A percentile compares a stretch with the other conserved stretches of the same genome.
phyloP scores from a whole-genome alignment of 1,140 invertebrate species.

The Phortica variegata region DNA sequence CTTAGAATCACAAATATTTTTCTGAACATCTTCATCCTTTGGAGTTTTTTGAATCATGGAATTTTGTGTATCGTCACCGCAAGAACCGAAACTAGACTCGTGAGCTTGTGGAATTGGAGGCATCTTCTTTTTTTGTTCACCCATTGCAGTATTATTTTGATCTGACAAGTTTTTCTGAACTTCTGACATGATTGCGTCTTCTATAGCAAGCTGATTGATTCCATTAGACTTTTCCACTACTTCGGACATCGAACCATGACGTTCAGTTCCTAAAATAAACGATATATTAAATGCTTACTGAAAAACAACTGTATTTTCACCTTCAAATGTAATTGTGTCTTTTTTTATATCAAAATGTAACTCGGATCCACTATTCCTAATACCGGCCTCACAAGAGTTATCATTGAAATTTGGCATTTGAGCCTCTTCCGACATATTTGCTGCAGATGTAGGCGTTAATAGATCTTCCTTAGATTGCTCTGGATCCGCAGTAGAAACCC shows the following conservation, averaged over 20 bases:
- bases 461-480: conserved; percentile 9
- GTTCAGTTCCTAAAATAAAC: conserved; percentile 39
- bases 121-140: conserved; percentile 23
- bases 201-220: conserved; percentile 24
- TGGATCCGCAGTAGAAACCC: conserved; percentile 17
- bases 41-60: too few relatives aligned
- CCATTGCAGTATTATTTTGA: conserved; percentile 18
- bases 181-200: conserved; percentile 42
- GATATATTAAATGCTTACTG: background rate
- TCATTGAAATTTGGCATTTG: conserved; percentile 54
- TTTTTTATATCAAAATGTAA: conserved; percentile 55
- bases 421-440: conserved; percentile 50
- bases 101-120: conserved; percentile 1
- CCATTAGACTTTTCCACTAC: conserved; percentile 7
- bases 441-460: conserved; percentile 17
- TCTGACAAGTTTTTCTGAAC: conserved; percentile 34
- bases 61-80: too few relatives aligned
- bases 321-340: conserved; percentile 55
- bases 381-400: conserved; percentile 35
- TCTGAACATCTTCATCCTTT: too few relatives aligned
- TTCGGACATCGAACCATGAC: conserved; percentile 28
- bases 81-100: conserved; percentile 7
- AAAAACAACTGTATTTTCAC: conserved; percentile 1
- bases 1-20: too few relatives aligned
- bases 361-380: conserved; percentile 13